Percentiles rank a stretch among this genome's conserved stretches.
Evolutionary conservation across 1,140 invertebrate genomes (phyloP).

Genomic region (Hermatobates lingyangjiaoensis): DNA sequence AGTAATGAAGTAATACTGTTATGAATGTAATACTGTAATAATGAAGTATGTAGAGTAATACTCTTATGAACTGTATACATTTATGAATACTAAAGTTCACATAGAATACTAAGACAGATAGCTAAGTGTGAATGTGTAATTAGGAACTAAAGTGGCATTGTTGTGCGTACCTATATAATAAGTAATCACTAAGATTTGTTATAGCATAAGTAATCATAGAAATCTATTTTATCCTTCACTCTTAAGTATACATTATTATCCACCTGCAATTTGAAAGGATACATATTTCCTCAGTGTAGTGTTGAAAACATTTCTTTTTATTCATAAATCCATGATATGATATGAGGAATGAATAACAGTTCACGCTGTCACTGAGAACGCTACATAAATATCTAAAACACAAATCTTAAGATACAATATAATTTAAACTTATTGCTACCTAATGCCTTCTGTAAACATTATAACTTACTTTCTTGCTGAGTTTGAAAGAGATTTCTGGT

Average conservation of each 20-base stretch:
- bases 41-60: too few relatives aligned
- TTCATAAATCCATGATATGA: constrained; percentile 37
- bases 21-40: too few relatives aligned
- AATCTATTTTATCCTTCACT: neutral
- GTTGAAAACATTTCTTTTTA: constrained; percentile 23
- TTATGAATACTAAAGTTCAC: too few relatives aligned
- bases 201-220: neutral
- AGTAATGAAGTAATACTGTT: too few relatives aligned
- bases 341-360: constrained; percentile 40
- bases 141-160: neutral
- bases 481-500: constrained; percentile 66
- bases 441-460: neutral
- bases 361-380: constrained; percentile 32
- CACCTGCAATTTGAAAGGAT: constrained; percentile 27
- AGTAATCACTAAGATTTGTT: neutral
- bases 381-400: constrained; percentile 32
- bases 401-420: neutral
- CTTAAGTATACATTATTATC: neutral
- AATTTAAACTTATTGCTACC: neutral
- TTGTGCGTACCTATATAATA: neutral
- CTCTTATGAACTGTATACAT: too few relatives aligned
- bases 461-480: constrained; percentile 52
- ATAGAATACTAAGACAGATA: neutral
- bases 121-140: neutral
- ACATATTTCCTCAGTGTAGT: constrained; percentile 41